Evolutionary conservation across 2,113 vertebrate species (phyloP).

Genomic region (Nansenia antarctica): DNA sequence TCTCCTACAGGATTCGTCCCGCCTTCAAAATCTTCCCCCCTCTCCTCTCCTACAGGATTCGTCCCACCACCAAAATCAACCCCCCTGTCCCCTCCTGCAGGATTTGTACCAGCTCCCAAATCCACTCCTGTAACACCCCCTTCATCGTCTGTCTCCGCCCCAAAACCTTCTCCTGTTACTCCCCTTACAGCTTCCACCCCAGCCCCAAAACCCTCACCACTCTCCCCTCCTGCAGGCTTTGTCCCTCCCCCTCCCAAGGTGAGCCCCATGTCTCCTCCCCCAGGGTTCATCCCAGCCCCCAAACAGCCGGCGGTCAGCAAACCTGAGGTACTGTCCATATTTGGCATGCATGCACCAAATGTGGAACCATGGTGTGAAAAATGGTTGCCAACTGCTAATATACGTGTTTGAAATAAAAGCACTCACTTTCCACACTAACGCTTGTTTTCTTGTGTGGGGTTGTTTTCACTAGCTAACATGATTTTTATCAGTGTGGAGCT

Average conservation of each 20-base stretch:
- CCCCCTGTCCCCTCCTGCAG: slow-evolving; percentile 10
- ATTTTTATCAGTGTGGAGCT: background rate
- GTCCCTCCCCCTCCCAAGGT: background rate
- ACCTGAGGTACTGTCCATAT: slow-evolving; percentile 61
- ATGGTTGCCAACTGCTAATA: slow-evolving; percentile 30
- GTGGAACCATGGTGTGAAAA: slow-evolving; percentile 35
- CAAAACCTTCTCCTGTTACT: slow-evolving; percentile 14
- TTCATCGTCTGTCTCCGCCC: background rate
- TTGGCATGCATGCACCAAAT: slow-evolving; percentile 27
- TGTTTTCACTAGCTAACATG: slow-evolving; percentile 10
- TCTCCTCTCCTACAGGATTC: slow-evolving; percentile 43
- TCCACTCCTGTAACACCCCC: background rate
- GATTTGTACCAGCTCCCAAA: slow-evolving; percentile 48
- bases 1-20: slow-evolving; percentile 30
- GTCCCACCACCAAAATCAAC: slow-evolving; percentile 11
- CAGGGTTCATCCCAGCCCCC: slow-evolving; percentile 14
- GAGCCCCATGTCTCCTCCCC: background rate
- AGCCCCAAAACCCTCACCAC: slow-evolving; percentile 7
- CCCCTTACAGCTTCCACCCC: slow-evolving; percentile 17
- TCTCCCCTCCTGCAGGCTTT: background rate
- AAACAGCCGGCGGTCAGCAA: slow-evolving; percentile 41
- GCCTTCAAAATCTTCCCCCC: slow-evolving; percentile 8
- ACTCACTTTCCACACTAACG: slow-evolving; percentile 9
- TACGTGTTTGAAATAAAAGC: slow-evolving; percentile 37
- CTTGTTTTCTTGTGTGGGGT: slow-evolving; percentile 10